Conservation (phyloP, 2,888 invertebrate genomes). For the Nomada hirtipes region DNA sequence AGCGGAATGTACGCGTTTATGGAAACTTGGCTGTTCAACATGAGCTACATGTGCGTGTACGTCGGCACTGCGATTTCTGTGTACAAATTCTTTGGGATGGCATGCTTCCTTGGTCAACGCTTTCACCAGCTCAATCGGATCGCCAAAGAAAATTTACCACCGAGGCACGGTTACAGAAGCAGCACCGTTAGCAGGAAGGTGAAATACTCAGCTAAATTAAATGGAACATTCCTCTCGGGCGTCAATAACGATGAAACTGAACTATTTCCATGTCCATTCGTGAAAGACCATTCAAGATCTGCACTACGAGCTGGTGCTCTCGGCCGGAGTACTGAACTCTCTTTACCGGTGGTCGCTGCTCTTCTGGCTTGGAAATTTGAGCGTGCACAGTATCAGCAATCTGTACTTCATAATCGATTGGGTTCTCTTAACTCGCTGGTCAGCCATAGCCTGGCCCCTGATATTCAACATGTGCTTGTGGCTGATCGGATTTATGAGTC, state of each 20-base stretch:
- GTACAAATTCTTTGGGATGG: constrained; percentile 76
- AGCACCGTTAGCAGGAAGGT: constrained; percentile 51
- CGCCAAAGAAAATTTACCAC: constrained; percentile 64
- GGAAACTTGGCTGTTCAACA: constrained; percentile 73
- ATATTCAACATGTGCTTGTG: constrained; percentile 71
- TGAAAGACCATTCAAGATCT: constrained; percentile 75
- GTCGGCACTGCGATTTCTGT: constrained; percentile 71
- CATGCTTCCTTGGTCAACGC: constrained; percentile 75
- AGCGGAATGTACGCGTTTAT: constrained; percentile 76
- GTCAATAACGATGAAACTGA: neutral
- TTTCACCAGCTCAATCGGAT: constrained; percentile 77
- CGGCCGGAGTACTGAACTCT: constrained; percentile 73
- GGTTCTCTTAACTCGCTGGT: constrained; percentile 34
- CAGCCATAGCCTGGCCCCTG: constrained; percentile 18
- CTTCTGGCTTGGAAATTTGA: constrained; percentile 77
- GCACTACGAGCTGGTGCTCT: constrained; percentile 75
- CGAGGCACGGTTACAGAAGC: constrained; percentile 13
- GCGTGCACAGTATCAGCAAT: constrained; percentile 75
- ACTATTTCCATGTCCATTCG: constrained; percentile 1
- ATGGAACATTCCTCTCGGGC: neutral
- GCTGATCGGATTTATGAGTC: constrained; percentile 69
- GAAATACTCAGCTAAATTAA: neutral
- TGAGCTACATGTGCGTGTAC: constrained; percentile 76
- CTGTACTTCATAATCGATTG: constrained; percentile 74
- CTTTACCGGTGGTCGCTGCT: constrained; percentile 76